Percentiles rank a stretch among this genome's conserved stretches.
Evolutionary conservation across 2,888 invertebrate species (phyloP).

Genomic region (Dynastes maya): DNA sequence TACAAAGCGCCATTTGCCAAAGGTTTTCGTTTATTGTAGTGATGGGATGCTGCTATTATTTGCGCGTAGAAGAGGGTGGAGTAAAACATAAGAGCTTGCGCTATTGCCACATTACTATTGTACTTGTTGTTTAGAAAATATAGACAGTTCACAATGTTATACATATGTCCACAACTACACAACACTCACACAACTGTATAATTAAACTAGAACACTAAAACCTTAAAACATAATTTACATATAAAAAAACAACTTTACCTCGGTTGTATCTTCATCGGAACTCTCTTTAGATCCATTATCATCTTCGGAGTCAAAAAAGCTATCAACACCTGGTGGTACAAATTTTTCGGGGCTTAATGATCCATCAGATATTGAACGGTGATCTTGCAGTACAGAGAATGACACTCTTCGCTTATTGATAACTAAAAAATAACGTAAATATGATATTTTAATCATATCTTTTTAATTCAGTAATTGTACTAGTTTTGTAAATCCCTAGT

Average conservation of each 20-base stretch:
- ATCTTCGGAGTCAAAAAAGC: constrained; percentile 58
- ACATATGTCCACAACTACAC: too few relatives aligned
- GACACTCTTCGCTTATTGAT: background rate
- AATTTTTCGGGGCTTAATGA: background rate
- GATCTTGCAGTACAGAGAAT: background rate
- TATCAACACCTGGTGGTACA: constrained; percentile 54
- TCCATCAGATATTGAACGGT: background rate
- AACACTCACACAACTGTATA: background rate
- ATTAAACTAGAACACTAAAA: background rate
- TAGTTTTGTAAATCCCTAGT: too few relatives aligned
- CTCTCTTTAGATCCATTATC: constrained; percentile 65
- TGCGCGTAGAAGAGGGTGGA: too few relatives aligned
- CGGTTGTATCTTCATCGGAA: constrained; percentile 57
- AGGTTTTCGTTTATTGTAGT: too few relatives aligned
- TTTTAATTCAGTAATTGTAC: too few relatives aligned
- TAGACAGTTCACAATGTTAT: too few relatives aligned
- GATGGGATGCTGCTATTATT: too few relatives aligned
- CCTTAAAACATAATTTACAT: background rate
- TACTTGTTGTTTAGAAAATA: too few relatives aligned
- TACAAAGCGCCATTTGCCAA: too few relatives aligned
- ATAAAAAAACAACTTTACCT: constrained; percentile 53
- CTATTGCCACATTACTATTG: too few relatives aligned
- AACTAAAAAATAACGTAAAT: background rate
- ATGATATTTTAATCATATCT: too few relatives aligned
- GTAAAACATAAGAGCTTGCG: too few relatives aligned